Evolutionary conservation across 2,888 invertebrate species (phyloP), one percentile per base, ranked within the genome.

Genomic region (Hydrotaea diabolus): DNA sequence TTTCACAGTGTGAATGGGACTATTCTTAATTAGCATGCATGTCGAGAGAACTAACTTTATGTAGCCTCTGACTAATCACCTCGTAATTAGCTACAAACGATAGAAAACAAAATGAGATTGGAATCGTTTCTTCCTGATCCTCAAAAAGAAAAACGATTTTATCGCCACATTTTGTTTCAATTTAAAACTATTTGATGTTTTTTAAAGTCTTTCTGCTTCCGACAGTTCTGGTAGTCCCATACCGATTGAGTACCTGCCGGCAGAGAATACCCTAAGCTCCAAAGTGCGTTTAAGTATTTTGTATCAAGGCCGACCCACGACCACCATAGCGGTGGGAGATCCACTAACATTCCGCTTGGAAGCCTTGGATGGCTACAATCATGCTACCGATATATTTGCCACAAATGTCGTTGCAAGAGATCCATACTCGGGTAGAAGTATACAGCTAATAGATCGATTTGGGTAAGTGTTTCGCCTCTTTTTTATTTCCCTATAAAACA

Each of bases 271-370:
- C 0, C 93, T 98, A 49, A 97, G 97, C 91, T 97, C 97, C 0
- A 96, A 97, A 90, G 97, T 98, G 0, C 95, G 97, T 19, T 92
- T 98, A 85, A 92, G 94, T 89, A 97, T 98, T 87, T 92, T 98
- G 66, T 98, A 98, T 91, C 97, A 98, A 93, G 97, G 97, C 59
- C 93, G 97, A 87, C 97, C 98, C 0, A 98, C 98, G 0, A 98
- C 97, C 0, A 98, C 97, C 0, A 98, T 98, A 64, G 98, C 98
- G 8, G 98, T 98, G 2, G 98, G 98, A 0, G 98, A 98, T 92
- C 97, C 97, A 0, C 91, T 98, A 9, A 97, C 97, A 9, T 97
- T 98, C 93, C 94, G 97, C 85, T 92, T 98, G 71, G 98, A 98
- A 93, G 95, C 97, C 0, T 96, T 97, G 92, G 97, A 97, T 88